A percentile compares a stretch with the other conserved stretches of the same genome.
These are phyloP conservation scores for Meda fulgida DNA, from an alignment of 2,797 vertebrate species.

Conservation along the genomic window DNA sequence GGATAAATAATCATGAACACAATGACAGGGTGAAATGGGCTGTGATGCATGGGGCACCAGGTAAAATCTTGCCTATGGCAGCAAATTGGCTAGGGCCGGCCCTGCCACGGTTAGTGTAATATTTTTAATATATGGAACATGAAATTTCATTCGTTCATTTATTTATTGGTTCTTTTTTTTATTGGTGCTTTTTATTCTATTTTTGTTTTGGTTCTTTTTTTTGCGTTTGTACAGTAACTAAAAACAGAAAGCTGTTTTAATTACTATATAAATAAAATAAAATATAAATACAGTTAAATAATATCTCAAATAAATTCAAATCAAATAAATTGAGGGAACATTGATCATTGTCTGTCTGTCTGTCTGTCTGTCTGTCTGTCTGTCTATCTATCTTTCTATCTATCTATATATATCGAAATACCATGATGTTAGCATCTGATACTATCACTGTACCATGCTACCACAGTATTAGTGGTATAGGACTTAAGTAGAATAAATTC, in stretches of 20 bases:
- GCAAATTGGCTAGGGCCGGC: no score
- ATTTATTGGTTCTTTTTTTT: background rate
- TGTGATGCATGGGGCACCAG: no score
- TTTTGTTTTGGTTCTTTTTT: background rate
- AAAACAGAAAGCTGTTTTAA: background rate
- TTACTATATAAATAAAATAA: background rate
- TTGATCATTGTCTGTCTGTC: background rate
- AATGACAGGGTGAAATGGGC: no score
- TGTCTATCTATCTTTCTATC: no score
- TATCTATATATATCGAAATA: background rate
- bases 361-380: no score
- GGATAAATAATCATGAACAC: no score
- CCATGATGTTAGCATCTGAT: background rate
- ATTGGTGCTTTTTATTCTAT: background rate
- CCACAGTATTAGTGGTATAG: background rate
- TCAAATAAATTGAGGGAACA: background rate
- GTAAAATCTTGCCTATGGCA: no score
- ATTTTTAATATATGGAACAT: background rate
- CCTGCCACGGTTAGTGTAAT: background rate
- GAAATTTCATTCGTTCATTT: background rate
- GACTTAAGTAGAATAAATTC: background rate
- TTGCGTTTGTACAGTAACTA: background rate
- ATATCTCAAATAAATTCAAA: background rate
- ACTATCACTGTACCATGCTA: background rate
- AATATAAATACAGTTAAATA: background rate